Percentiles rank a stretch among this genome's conserved stretches.
Evolutionary conservation across 2,797 vertebrate genomes (phyloP).

Genomic region (Myioborus melanocephalus): DNA sequence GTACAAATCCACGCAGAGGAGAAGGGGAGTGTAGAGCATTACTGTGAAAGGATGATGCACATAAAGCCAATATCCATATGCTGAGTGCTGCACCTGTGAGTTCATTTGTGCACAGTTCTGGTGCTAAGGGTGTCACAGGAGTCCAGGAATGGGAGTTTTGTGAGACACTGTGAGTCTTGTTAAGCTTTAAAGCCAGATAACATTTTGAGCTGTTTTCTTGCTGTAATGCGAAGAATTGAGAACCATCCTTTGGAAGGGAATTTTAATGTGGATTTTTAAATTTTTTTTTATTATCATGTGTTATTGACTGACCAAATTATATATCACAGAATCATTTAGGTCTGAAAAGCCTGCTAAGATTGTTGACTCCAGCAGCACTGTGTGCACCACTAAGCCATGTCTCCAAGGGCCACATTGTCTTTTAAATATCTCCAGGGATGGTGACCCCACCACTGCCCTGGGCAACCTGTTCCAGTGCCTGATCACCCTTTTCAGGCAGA

Average conservation of each 20-base stretch:
- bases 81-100: neutral
- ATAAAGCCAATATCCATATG: neutral
- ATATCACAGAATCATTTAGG: neutral
- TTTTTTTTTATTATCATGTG: neutral
- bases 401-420: rapidly evolving
- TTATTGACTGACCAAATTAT: neutral
- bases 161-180: neutral
- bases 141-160: neutral
- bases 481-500: neutral
- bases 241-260: neutral
- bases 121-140: neutral
- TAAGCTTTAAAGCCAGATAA: neutral
- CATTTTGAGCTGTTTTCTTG: neutral
- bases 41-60: neutral
- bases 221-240: neutral
- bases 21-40: neutral
- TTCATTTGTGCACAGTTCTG: neutral
- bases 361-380: neutral
- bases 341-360: neutral
- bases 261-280: neutral
- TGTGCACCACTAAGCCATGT: neutral
- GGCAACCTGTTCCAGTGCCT: neutral
- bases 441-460: neutral
- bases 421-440: neutral
- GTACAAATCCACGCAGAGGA: neutral